Percentiles rank a stretch among this genome's conserved stretches.
These are phyloP conservation scores for Alviniconcha marisindica DNA, from an alignment of 1,140 invertebrate genomes.

Conservation along the genomic window DNA sequence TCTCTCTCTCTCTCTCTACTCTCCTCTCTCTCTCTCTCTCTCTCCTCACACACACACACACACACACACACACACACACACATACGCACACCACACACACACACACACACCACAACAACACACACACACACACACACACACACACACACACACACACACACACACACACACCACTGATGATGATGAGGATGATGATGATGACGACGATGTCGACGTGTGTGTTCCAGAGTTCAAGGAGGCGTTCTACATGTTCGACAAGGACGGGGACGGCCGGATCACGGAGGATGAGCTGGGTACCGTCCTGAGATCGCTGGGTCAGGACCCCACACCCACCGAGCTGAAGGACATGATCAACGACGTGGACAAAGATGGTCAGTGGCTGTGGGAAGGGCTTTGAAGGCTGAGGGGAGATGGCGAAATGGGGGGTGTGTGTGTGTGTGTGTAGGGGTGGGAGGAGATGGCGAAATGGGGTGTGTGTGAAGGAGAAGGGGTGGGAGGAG, in stretches of 20 bases:
- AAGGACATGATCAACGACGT: slow-evolving; percentile 94
- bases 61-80: neutral
- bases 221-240: slow-evolving; percentile 54
- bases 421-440: too few relatives aligned
- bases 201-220: neutral
- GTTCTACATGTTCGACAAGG: slow-evolving; percentile 61
- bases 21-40: neutral
- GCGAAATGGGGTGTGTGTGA: too few relatives aligned
- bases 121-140: neutral
- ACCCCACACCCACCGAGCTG: slow-evolving; percentile 78
- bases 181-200: neutral
- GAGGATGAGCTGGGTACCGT: slow-evolving; percentile 56
- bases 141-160: too few relatives aligned
- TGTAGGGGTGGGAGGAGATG: too few relatives aligned
- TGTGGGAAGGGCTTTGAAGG: too few relatives aligned
- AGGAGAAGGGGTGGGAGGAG: too few relatives aligned
- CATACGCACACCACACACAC: neutral
- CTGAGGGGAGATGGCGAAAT: too few relatives aligned
- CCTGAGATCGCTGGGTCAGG: slow-evolving; percentile 60
- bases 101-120: neutral
- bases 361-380: slow-evolving; percentile 71
- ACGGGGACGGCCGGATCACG: slow-evolving; percentile 60
- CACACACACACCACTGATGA: too few relatives aligned
- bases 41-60: neutral
- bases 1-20: too few relatives aligned